A percentile compares a stretch with the other conserved stretches of the same genome.
These are phyloP conservation scores for Platysternon megacephalum DNA, from an alignment of 2,113 vertebrate genomes.

Conservation along the genomic window DNA sequence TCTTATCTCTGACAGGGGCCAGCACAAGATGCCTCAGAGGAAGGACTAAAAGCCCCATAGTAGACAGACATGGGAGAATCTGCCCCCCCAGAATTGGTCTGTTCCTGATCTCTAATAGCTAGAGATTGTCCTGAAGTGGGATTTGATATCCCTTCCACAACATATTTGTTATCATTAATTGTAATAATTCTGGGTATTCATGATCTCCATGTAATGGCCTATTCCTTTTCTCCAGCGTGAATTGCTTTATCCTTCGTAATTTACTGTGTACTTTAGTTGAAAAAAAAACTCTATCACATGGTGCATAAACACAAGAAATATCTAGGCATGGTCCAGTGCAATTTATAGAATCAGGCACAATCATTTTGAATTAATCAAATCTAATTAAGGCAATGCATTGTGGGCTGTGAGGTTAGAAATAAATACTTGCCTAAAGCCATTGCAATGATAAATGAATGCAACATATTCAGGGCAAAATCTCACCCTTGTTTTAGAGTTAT, in stretches of 20 bases:
- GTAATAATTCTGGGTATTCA: neutral
- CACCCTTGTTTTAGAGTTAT: neutral
- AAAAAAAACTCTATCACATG: neutral
- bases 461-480: neutral
- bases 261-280: neutral
- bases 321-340: neutral
- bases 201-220: neutral
- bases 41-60: no score
- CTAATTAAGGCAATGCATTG: neutral
- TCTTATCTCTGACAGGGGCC: no score
- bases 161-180: neutral
- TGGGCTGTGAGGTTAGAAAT: neutral
- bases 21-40: no score
- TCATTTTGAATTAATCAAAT: neutral
- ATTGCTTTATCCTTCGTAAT: neutral
- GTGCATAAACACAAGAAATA: neutral
- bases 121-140: neutral
- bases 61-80: no score
- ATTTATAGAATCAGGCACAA: neutral
- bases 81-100: neutral
- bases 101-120: neutral
- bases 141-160: no score
- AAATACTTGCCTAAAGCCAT: neutral
- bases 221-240: neutral
- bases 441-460: neutral